These are phyloP conservation scores for Troilus luridus DNA, from an alignment of 2,888 invertebrate genomes.

Conservation along the genomic window DNA sequence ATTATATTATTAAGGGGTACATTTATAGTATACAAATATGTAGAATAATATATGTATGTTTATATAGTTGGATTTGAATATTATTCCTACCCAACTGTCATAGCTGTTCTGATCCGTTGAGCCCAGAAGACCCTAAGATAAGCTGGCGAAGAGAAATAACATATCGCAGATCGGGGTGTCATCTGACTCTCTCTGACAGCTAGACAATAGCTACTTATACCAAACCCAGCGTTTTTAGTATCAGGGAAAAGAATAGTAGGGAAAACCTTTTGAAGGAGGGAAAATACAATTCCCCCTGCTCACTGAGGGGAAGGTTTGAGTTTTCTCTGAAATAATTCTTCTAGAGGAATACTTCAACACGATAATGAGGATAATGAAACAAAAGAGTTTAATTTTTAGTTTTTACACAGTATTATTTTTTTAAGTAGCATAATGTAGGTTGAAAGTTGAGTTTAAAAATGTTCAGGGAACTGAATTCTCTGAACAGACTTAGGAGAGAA, in stretches of 20 bases:
- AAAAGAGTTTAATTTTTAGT: neutral
- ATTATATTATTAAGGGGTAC: no score
- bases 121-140: neutral
- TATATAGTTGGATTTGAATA: no score
- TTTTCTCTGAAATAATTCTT: neutral
- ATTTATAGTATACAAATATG: no score
- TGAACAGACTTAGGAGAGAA: no score
- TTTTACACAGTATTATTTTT: neutral
- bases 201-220: constrained; percentile 5
- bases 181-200: neutral
- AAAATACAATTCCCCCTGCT: neutral
- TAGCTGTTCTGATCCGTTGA: neutral
- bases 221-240: neutral
- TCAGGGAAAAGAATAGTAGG: neutral
- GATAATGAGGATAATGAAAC: neutral
- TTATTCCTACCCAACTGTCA: neutral
- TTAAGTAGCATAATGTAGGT: neutral
- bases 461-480: neutral
- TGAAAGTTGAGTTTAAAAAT: neutral
- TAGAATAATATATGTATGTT: no score
- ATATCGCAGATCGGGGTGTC: neutral
- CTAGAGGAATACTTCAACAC: neutral
- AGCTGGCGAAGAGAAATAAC: neutral
- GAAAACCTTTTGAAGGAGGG: neutral
- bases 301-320: neutral